Evolutionary conservation across 2,797 vertebrate genomes (phyloP), one percentile per base, ranked within the genome.

Genomic region (Xiphophorus birchmanni): DNA sequence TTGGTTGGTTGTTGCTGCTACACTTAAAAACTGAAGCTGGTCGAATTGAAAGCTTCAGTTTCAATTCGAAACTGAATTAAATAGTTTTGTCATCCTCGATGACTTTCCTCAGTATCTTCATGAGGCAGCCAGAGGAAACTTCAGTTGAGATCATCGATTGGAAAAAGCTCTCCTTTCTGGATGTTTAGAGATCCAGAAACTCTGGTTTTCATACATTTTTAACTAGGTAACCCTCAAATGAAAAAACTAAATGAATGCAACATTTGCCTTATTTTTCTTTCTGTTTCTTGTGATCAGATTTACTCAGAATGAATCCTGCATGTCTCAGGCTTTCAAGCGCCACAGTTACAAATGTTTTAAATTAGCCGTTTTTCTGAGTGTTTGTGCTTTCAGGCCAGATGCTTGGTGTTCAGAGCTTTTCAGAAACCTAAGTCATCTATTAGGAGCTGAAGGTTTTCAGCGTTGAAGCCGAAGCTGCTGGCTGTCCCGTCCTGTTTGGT

Each of bases 401-500:
- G 26, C 26, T 18, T 63, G 21, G 35, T 48, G 72, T 58, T 73
- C 48, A 52, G 1, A 1, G 6, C 58, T 71, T 80, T 80, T 73
- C 77, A 77, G 26, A 80, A 73, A 47, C 32, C 26, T 40, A 1
- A 29, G 58, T 9, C 21, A 18, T 72, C 79, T 50, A 52, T 86
- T 40, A 67, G 74, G 56, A 35, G 81, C 82, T 80, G 37, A 80
- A 79, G 80, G 50, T 79, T 83, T 37, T 42, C 2, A 37, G 37
- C 21, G 21, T 50, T 50, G 7, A 48, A 50, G 85, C 67, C 77
- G 83, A 18, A 50, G 85, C 72, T 77, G 83, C 89, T 88, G 84
- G 85, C 83, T 73, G 86, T 85, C 83, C 84, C 88, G 60, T 91
- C 79, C 79, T 90, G 85, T 92, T 87, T 85, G 86, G 86, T 90